Evolutionary conservation across 2,113 vertebrate genomes (phyloP).

Genomic region (Gnathonemus longibarbis): DNA sequence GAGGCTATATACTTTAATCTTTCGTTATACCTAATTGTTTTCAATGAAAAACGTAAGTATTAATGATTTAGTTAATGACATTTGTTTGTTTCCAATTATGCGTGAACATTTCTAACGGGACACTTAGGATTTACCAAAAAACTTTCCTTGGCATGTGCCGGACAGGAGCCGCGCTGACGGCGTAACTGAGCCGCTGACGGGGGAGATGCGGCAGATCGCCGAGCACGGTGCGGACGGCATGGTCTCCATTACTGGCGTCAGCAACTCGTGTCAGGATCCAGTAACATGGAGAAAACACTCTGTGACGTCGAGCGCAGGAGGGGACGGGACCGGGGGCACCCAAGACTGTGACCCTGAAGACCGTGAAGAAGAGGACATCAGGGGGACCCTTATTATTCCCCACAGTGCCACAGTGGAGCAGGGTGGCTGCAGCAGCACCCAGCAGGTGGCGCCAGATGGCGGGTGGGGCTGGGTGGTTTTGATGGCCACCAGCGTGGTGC

Average conservation of each 20-base stretch:
- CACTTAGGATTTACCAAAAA: not conserved
- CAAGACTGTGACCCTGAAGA: not conserved
- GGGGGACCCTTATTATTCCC: not conserved
- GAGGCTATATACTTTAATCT: not conserved
- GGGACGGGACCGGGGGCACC: not conserved
- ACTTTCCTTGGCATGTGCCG: not conserved
- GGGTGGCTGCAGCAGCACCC: not conserved
- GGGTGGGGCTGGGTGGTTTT: constrained; percentile 88
- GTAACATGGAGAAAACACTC: not conserved
- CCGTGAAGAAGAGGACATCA: not conserved
- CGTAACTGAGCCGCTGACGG: not conserved
- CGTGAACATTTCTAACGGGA: not conserved
- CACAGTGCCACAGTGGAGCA: not conserved
- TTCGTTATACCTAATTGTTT: not conserved
- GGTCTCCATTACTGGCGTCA: not conserved
- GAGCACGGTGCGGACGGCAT: not conserved
- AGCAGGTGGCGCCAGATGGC: constrained; percentile 53
- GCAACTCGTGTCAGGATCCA: not conserved
- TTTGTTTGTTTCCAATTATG: not conserved
- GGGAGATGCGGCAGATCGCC: not conserved
- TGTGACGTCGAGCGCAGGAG: not conserved
- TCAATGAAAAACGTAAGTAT: not conserved
- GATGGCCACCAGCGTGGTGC: constrained; percentile 63
- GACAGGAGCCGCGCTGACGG: not conserved
- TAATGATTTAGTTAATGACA: not conserved